A percentile compares a stretch with the other conserved stretches of the same genome.
Evolutionary conservation across 2,113 vertebrate genomes (phyloP).

Genomic region (Bufo gargarizans): DNA sequence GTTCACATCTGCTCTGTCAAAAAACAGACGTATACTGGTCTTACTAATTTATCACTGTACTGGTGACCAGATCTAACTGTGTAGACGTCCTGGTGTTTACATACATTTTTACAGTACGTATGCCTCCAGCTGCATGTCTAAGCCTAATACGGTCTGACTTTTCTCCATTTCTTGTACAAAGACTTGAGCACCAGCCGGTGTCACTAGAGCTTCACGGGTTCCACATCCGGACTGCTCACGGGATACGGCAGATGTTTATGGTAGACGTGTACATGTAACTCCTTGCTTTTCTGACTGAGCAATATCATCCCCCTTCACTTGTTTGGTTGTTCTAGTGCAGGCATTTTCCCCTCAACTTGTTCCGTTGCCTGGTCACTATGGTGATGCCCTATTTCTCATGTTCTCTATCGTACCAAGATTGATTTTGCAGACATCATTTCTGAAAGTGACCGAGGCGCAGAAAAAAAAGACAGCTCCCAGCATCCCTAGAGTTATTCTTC

Average conservation of each 20-base stretch:
- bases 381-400: conserved; percentile 52
- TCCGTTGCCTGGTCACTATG: conserved; percentile 48
- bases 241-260: conserved; percentile 18
- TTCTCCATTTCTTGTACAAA: neutral
- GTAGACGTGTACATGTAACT: neutral
- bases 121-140: no score
- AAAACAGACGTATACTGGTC: no score
- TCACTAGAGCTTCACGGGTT: neutral
- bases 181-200: conserved; percentile 1
- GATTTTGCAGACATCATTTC: conserved; percentile 29
- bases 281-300: conserved; percentile 18
- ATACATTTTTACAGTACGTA: no score
- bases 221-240: neutral
- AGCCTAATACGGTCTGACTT: no score
- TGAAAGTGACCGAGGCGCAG: neutral
- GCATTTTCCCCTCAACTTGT: conserved; percentile 39
- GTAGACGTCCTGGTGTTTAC: no score
- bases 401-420: conserved; percentile 21
- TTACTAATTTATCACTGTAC: no score
- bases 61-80: no score
- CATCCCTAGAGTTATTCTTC: neutral
- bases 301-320: conserved; percentile 42
- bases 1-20: no score
- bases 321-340: conserved; percentile 29
- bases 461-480: neutral